A percentile compares a stretch with the other conserved stretches of the same genome.
These are phyloP conservation scores for Cheilosia pagana DNA, from an alignment of 2,888 invertebrate genomes.

Conservation along the genomic window DNA sequence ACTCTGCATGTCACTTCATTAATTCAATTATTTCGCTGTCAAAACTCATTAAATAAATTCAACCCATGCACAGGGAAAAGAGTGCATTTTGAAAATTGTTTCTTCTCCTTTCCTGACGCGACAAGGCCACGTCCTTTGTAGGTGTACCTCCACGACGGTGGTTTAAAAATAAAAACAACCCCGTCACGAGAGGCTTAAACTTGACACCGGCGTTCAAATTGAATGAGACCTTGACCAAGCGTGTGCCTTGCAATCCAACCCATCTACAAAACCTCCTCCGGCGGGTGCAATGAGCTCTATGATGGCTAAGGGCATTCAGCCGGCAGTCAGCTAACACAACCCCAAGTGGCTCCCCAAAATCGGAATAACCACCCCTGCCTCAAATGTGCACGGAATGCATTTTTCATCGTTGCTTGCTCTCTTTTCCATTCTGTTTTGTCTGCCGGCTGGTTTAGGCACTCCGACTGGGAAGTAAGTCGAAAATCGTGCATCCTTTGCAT, in stretches of 20 bases:
- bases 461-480: not conserved
- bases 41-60: constrained; percentile 21
- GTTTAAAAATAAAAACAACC: constrained; percentile 18
- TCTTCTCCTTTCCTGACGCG: not conserved
- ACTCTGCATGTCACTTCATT: not conserved
- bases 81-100: not conserved
- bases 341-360: not conserved
- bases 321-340: not conserved
- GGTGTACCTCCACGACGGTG: not conserved
- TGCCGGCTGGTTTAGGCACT: not conserved
- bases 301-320: constrained; percentile 9
- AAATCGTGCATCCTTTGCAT: constrained; percentile 18
- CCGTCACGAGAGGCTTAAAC: constrained; percentile 44
- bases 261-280: not conserved
- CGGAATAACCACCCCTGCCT: not conserved
- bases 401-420: constrained; percentile 33
- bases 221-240: constrained; percentile 52
- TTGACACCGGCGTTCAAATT: constrained; percentile 43
- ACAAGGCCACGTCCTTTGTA: constrained; percentile 6
- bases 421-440: constrained; percentile 1
- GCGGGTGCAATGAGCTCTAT: constrained; percentile 24
- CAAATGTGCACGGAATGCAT: constrained; percentile 33
- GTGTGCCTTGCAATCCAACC: constrained; percentile 1
- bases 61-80: constrained; percentile 7
- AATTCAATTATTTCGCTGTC: constrained; percentile 18